phyloP scores from a whole-genome alignment of 2,888 invertebrate genomes.

The Andrena dorsata region DNA sequence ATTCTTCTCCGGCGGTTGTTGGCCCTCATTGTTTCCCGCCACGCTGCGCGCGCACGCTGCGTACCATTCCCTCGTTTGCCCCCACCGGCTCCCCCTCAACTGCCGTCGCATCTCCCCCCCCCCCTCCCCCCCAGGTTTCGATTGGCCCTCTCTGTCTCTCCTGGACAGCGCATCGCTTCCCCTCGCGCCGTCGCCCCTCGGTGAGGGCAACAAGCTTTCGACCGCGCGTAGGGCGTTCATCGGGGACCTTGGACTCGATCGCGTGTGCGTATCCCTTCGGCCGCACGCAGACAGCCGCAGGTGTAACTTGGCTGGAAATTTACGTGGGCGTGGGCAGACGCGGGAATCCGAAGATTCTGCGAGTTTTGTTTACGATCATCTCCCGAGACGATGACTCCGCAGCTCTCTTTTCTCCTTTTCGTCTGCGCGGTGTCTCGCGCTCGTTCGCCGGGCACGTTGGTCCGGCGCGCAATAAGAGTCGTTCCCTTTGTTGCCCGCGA shows the following conservation, averaged over 20 bases:
- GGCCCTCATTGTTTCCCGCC: conserved; percentile 79
- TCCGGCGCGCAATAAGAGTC: too few species aligned
- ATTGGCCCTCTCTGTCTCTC: neutral
- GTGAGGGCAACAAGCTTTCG: conserved; percentile 76
- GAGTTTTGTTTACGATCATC: conserved; percentile 29
- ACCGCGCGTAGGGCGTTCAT: conserved; percentile 66
- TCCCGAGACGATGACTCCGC: conserved; percentile 1
- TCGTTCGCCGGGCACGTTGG: too few species aligned
- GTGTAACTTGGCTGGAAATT: conserved; percentile 46
- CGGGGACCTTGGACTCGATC: conserved; percentile 72
- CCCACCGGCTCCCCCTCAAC: neutral
- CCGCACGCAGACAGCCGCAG: conserved; percentile 55
- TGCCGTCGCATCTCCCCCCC: conserved; percentile 23
- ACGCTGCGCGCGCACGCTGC: conserved; percentile 75
- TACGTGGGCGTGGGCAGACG: conserved; percentile 37
- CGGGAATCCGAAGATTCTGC: conserved; percentile 31
- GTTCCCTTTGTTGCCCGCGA: too few species aligned
- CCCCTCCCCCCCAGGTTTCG: neutral
- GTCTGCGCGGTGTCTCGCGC: too few species aligned
- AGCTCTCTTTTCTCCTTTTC: neutral
- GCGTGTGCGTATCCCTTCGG: conserved; percentile 55
- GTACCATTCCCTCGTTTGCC: conserved; percentile 39
- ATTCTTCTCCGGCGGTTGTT: conserved; percentile 69
- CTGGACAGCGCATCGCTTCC: neutral
- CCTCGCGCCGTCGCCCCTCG: conserved; percentile 54